Evolutionary conservation across 2,113 vertebrate species (phyloP).

Genomic region (Hippocampus barbouri): DNA sequence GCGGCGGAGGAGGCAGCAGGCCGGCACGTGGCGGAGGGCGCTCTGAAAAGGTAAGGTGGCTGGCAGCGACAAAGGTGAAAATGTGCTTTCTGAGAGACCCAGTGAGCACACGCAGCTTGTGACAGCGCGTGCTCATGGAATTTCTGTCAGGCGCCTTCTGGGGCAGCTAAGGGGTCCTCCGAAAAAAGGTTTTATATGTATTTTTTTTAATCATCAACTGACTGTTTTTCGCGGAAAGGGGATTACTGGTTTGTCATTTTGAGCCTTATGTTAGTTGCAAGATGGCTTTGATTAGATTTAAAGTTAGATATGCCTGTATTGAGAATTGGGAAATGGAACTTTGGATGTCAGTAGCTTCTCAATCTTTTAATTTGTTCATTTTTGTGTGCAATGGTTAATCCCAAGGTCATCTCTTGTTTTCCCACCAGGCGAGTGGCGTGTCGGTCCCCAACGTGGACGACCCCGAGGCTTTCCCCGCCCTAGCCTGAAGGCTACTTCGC

Average conservation of each 20-base stretch:
- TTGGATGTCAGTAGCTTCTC: not conserved
- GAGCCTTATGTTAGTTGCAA: no score
- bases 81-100: conserved; percentile 27
- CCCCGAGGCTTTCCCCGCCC: conserved; percentile 97
- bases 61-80: conserved; percentile 26
- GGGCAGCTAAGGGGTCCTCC: no score
- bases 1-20: conserved; percentile 73
- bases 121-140: no score
- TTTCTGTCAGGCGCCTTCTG: no score
- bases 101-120: no score
- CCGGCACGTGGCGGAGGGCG: conserved; percentile 85
- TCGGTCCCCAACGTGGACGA: conserved; percentile 98
- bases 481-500: conserved; percentile 81
- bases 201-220: no score
- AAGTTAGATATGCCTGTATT: no score
- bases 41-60: conserved; percentile 85
- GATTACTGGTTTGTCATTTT: no score
- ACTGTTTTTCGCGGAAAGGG: no score
- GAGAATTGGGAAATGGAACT: no score
- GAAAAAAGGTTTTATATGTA: no score
- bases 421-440: conserved; percentile 81
- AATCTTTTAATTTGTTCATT: not conserved
- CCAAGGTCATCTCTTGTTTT: not conserved
- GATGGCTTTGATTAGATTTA: no score
- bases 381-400: conserved; percentile 42